Evolutionary conservation across 2,797 vertebrate genomes (phyloP).

Genomic region (Oceanodroma leucorhoa): DNA sequence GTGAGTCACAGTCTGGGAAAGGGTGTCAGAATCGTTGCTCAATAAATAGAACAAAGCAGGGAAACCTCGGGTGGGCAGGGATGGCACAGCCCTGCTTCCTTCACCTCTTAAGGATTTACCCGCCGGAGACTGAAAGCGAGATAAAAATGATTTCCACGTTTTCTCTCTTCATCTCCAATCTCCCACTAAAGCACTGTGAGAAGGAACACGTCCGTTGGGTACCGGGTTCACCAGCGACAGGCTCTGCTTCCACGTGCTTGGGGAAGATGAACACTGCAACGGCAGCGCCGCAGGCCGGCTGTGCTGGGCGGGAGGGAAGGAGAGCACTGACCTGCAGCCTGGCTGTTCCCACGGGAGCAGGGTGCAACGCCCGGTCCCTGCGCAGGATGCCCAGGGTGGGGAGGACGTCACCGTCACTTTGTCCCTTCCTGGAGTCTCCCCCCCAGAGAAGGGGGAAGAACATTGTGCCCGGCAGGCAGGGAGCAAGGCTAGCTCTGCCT

Average conservation of each 20-base stretch:
- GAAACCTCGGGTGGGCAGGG: constrained; percentile 51
- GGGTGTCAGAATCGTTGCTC: constrained; percentile 4
- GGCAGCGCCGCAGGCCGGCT: not conserved
- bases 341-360: not conserved
- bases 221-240: not conserved
- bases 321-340: not conserved
- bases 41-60: constrained; percentile 53
- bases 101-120: not conserved
- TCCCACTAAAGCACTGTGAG: not conserved
- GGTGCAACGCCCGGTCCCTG: accelerated
- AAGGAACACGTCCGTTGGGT: not conserved
- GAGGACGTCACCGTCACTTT: accelerated
- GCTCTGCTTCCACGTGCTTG: not conserved
- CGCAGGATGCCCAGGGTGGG: not conserved
- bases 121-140: not conserved
- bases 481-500: not conserved
- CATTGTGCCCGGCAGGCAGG: not conserved
- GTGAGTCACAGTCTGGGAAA: constrained; percentile 55
- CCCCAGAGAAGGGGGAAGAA: not conserved
- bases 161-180: not conserved
- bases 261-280: not conserved
- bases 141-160: not conserved
- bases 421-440: not conserved
- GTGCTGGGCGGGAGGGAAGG: not conserved
- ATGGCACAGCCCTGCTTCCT: constrained; percentile 21